A percentile compares a stretch with the other conserved stretches of the same genome.
Conservation (phyloP, 2,888 invertebrate genomes). For the Pachydiplax longipennis region DNA sequence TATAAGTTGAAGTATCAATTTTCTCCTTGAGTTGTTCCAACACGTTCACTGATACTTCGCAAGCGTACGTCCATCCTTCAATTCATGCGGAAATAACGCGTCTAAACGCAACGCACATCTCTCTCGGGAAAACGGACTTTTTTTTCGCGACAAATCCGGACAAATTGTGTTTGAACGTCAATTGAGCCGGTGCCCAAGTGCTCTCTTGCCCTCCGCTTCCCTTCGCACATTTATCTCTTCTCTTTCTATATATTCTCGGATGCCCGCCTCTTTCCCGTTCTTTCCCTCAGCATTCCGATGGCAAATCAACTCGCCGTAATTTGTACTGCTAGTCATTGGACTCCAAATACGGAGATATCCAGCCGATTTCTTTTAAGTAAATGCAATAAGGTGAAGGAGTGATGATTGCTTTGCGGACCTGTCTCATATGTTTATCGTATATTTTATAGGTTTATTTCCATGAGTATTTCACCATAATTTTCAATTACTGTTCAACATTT, state of each 20-base stretch:
- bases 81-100: too few relatives aligned
- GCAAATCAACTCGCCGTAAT: not conserved
- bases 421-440: too few relatives aligned
- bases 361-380: not conserved
- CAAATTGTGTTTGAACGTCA: not conserved
- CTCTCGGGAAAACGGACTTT: not conserved
- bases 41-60: too few relatives aligned
- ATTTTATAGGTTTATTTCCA: too few relatives aligned
- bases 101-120: not conserved
- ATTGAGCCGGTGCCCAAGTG: not conserved
- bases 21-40: too few relatives aligned
- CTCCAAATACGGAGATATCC: not conserved
- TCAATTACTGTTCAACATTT: too few relatives aligned
- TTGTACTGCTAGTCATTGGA: not conserved
- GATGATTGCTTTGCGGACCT: not conserved
- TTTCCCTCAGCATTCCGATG: not conserved
- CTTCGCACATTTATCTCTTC: too few relatives aligned
- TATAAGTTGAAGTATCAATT: too few relatives aligned
- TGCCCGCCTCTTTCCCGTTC: not conserved
- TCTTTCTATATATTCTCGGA: too few relatives aligned
- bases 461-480: too few relatives aligned
- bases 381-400: not conserved
- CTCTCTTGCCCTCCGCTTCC: not conserved
- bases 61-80: too few relatives aligned
- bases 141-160: not conserved